A percentile compares a stretch with the other conserved stretches of the same genome.
Evolutionary conservation across 2,888 invertebrate genomes (phyloP).

Genomic region (Melieria picta): DNA sequence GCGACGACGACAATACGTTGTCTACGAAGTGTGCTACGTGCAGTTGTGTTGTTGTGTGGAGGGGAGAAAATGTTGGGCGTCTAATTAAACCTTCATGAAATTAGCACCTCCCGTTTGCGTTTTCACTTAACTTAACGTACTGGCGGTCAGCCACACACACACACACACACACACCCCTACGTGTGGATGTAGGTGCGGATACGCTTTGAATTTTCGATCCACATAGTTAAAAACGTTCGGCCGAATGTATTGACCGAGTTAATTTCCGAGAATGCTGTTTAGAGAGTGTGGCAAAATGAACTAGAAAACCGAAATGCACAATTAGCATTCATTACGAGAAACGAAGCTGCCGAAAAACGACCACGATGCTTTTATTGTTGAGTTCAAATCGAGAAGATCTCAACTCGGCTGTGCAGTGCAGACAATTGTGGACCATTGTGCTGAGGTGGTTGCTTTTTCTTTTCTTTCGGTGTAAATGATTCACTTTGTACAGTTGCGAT

Average conservation of each 20-base stretch:
- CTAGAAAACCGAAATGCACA: conserved; percentile 57
- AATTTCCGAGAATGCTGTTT: conserved; percentile 21
- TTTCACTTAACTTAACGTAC: conserved; percentile 50
- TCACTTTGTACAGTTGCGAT: too few species aligned
- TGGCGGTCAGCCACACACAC: not conserved
- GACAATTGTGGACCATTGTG: too few species aligned
- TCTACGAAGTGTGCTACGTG: too few species aligned
- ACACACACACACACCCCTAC: not conserved
- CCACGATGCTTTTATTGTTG: too few species aligned
- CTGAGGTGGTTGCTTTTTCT: too few species aligned
- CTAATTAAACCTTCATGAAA: conserved; percentile 64
- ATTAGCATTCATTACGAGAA: conserved; percentile 45
- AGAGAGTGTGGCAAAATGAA: conserved; percentile 46
- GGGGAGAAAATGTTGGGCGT: conserved; percentile 37
- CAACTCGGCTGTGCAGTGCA: too few species aligned
- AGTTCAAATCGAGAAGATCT: too few species aligned
- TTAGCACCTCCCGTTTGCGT: conserved; percentile 60
- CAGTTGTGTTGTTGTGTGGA: not conserved
- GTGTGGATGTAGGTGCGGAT: too few species aligned
- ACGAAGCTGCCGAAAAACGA: too few species aligned
- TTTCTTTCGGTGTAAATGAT: too few species aligned
- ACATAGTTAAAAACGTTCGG: conserved; percentile 45
- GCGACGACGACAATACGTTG: too few species aligned
- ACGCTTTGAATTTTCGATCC: conserved; percentile 50
- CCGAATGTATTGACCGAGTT: conserved; percentile 38